Percentiles rank a stretch among this genome's conserved stretches.
Evolutionary conservation across 2,797 vertebrate species (phyloP).

Genomic region (Rhodeus uyekii): DNA sequence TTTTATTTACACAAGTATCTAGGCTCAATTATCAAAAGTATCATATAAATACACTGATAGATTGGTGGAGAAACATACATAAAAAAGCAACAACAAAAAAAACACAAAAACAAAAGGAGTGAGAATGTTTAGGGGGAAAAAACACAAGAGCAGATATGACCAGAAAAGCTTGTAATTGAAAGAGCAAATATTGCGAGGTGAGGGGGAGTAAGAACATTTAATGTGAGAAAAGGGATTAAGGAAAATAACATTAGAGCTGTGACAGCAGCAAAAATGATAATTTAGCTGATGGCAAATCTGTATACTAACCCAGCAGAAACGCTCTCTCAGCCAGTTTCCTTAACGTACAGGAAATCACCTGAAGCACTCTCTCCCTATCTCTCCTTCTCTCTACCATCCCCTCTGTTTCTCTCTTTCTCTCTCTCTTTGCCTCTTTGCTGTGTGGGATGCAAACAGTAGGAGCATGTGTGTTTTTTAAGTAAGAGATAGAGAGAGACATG

Average conservation of each 20-base stretch:
- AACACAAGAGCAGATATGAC: neutral
- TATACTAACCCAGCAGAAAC: slow-evolving; percentile 1
- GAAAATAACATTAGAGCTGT: slow-evolving; percentile 9
- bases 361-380: slow-evolving; percentile 9
- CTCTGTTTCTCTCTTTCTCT: neutral
- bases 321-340: slow-evolving; percentile 10
- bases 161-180: slow-evolving; percentile 1
- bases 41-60: no score
- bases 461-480: slow-evolving; percentile 8
- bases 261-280: slow-evolving; percentile 20
- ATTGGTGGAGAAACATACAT: no score
- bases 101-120: no score
- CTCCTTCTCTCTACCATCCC: neutral
- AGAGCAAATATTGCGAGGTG: slow-evolving; percentile 7
- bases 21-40: no score
- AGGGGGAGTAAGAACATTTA: slow-evolving; percentile 10
- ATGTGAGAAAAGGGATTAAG: slow-evolving; percentile 7
- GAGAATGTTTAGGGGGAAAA: neutral
- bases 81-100: no score
- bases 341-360: slow-evolving; percentile 17
- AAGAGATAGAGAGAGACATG: slow-evolving; percentile 22
- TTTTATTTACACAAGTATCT: no score
- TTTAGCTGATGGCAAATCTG: slow-evolving; percentile 18
- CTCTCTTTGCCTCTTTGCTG: neutral
- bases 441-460: slow-evolving; percentile 20